Conservation (phyloP, 2,888 invertebrate species). For the Hirtodrosophila cameraria region DNA sequence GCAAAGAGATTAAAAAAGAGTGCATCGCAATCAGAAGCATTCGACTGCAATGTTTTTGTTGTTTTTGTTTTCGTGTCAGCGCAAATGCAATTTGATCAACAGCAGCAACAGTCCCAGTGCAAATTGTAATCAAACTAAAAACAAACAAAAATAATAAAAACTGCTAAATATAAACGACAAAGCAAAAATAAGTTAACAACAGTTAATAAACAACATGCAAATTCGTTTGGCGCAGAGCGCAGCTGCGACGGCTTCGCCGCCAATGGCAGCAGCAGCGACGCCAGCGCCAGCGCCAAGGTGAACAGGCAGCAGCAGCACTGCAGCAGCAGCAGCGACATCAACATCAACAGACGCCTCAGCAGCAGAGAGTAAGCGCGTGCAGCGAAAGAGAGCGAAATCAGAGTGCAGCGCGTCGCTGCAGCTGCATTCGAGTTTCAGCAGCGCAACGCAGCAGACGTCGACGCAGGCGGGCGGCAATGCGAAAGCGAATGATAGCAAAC, state of each 20-base stretch:
- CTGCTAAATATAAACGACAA: background rate
- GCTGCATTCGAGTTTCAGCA: constrained; percentile 67
- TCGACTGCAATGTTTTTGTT: no score
- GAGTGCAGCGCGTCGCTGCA: constrained; percentile 54
- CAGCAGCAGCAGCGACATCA: constrained; percentile 6
- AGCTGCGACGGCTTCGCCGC: constrained; percentile 61
- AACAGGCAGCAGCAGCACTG: constrained; percentile 47
- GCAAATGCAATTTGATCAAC: constrained; percentile 2
- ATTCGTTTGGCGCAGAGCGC: constrained; percentile 61
- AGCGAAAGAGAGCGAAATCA: constrained; percentile 19
- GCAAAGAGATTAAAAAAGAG: no score
- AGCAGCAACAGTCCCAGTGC: constrained; percentile 5
- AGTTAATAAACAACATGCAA: constrained; percentile 44
- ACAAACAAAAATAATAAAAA: constrained; percentile 17
- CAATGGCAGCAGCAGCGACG: constrained; percentile 39
- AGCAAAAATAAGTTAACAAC: background rate
- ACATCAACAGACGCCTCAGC: constrained; percentile 5
- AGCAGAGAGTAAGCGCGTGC: constrained; percentile 4
- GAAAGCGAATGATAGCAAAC: constrained; percentile 33
- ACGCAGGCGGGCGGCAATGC: constrained; percentile 34
- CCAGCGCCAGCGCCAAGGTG: constrained; percentile 68
- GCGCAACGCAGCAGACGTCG: constrained; percentile 60
- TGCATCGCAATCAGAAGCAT: no score
- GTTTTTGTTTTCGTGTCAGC: no score
- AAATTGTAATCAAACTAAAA: constrained; percentile 4